Conservation (phyloP, 1,140 invertebrate genomes). For the Drosophila lini region DNA sequence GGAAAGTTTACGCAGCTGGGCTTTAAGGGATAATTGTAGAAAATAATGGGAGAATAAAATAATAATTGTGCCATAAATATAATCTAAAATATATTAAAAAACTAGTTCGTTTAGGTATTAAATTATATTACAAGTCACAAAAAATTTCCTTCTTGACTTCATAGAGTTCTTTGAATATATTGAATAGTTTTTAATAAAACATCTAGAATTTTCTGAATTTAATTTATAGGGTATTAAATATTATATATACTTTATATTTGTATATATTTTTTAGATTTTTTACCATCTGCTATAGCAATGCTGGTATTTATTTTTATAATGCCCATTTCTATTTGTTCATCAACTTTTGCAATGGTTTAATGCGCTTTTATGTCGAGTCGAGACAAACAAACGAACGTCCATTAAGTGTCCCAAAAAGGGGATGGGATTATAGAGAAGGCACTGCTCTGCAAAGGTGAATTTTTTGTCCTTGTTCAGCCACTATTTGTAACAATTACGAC, state of each 20-base stretch:
- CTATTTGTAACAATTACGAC: constrained; percentile 63
- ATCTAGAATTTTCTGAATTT: neutral
- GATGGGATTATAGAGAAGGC: neutral
- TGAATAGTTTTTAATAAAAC: rapidly evolving
- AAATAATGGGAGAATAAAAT: neutral
- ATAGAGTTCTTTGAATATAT: neutral
- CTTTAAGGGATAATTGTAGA: neutral
- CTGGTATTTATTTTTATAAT: constrained; percentile 59
- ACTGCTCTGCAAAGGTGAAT: constrained; percentile 10
- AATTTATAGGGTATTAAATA: neutral
- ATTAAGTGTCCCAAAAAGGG: constrained; percentile 35
- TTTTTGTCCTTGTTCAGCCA: constrained; percentile 1
- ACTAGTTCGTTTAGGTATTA: neutral
- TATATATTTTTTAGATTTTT: constrained; percentile 19
- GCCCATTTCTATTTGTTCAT: constrained; percentile 57
- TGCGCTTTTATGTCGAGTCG: constrained; percentile 46
- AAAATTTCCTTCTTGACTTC: too few relatives aligned
- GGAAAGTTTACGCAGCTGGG: neutral
- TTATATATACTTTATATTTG: neutral
- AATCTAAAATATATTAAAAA: neutral
- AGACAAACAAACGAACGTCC: constrained; percentile 46
- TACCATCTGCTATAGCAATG: constrained; percentile 32
- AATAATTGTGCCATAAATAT: neutral
- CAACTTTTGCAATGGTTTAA: constrained; percentile 47
- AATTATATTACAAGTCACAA: neutral